Evolutionary conservation across 2,888 invertebrate genomes (phyloP), one percentile per base, ranked within the genome.

Genomic region (Synergus itoensis): DNA sequence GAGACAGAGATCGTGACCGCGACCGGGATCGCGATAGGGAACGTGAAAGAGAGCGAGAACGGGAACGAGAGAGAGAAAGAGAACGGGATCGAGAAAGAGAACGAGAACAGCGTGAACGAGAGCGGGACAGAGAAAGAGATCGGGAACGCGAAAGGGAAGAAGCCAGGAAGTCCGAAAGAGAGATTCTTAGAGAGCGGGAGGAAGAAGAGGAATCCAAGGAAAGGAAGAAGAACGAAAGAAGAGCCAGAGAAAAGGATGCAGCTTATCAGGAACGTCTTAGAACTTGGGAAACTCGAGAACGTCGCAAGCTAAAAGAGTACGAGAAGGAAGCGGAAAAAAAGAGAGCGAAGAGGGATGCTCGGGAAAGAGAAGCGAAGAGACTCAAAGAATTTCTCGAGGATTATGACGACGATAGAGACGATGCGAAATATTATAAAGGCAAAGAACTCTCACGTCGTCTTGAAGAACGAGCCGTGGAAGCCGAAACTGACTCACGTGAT

Each of bases 301-400:
- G 97, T 18, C 95, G 98, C 90, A 97, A 98, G 93, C 94, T 95
- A 36, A 97, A 98, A 92, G 99, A 99, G 88, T 96, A 98, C 92
- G 97, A 97, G 87, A 96, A 96, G 92, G 96, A 98, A 92, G 95
- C 96, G 80, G 96, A 97, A 89, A 96, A 96, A 87, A 98, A 98
- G 91, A 93, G 96, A 69, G 94, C 96, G 85, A 96, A 96, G 88
- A 96, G 97, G 89, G 96, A 97, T 89, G 98, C 98, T 91, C 94
- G 97, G 80, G 96, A 97, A 92, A 95, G 96, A 80, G 99, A 99
- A 93, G 99, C 98, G 0, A 97, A 98, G 93, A 94, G 98, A 64
- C 94, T 99, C 78, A 98, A 98, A 92, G 98, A 99, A 93, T 99
- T 99, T 93, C 94, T 99, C 4, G 99, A 99, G 93, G 99, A 99